phyloP scores from a whole-genome alignment of 2,113 vertebrate genomes.

The Percina caprodes region DNA sequence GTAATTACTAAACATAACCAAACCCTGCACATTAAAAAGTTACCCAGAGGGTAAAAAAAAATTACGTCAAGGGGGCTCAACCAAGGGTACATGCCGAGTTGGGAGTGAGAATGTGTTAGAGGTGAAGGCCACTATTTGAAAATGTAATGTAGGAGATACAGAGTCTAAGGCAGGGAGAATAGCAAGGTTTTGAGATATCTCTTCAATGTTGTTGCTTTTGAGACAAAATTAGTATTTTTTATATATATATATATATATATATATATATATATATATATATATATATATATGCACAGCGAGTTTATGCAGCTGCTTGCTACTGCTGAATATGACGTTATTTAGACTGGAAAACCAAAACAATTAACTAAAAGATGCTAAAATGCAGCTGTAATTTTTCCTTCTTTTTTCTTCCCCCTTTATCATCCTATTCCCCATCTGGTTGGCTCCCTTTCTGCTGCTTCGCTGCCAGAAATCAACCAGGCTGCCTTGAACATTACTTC shows the following conservation, averaged over 20 bases:
- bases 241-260: too few relatives aligned
- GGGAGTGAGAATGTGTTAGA: too few relatives aligned
- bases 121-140: background rate
- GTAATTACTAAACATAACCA: too few relatives aligned
- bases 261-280: too few relatives aligned
- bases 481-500: background rate
- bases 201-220: too few relatives aligned
- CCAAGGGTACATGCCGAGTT: too few relatives aligned
- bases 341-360: background rate
- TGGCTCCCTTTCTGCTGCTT: constrained; percentile 5
- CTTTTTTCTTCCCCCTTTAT: background rate
- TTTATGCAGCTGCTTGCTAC: background rate
- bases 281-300: too few relatives aligned
- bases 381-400: background rate
- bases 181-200: too few relatives aligned
- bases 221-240: background rate
- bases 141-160: background rate
- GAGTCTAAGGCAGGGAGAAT: too few relatives aligned
- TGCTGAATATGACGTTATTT: background rate
- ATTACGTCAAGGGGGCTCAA: too few relatives aligned
- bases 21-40: too few relatives aligned
- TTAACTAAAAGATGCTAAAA: background rate
- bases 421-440: background rate
- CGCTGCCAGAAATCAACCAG: background rate
- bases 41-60: too few relatives aligned